Evolutionary conservation across 2,113 vertebrate genomes (phyloP), one percentile per base, ranked within the genome.

Genomic region (Grammomys dolichurus): DNA sequence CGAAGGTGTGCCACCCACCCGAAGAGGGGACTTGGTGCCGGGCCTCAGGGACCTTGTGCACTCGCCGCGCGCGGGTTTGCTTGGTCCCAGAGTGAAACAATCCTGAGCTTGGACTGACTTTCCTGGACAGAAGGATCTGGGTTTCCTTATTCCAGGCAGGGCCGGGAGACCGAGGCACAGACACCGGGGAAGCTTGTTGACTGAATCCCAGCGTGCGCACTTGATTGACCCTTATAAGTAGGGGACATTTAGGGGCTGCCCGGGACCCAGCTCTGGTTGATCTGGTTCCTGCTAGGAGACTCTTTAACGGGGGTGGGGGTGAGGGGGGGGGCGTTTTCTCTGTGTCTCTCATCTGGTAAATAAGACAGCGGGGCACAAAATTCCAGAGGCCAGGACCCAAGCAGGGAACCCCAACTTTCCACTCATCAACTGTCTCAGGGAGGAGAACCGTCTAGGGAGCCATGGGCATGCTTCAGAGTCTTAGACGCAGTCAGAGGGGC

Each of bases 41-140:
- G 85, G 63, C 63, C 40, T 63, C 82, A 31, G 43, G 84, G 43
- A 69, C 19, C 31, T 19, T 51, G 7, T 7, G 31, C 43, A 2
- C 31, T 19, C 5, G 1, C 28, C 31, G 0, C 33, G 81, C 31
- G 0, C 33, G 81, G 4, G 24, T 0, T 22, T 28, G 72, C 26
- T 14, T 31, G 72, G 7, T 7, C 63, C 31, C 0, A 6, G 81
- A 8, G 9, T 14, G 13, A 1, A 70, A 11, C 67, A 46, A 4
- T n/a, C 24, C 14, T 1, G 14, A 48, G 3, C 19, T 26, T 24
- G 87, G 28, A 33, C 81, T 22, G 73, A 13, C 60, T 58, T 73
- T 67, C 46, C 13, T 0, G 90, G 73, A 92, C 13, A 31, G 78
- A 94, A 22, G 12, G 4, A 40, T 51, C 5, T 20, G 60, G 4